Percentiles rank a stretch among this genome's conserved stretches.
These are phyloP conservation scores for Lepidonotus clava DNA, from an alignment of 2,888 invertebrate species.

Conservation along the genomic window DNA sequence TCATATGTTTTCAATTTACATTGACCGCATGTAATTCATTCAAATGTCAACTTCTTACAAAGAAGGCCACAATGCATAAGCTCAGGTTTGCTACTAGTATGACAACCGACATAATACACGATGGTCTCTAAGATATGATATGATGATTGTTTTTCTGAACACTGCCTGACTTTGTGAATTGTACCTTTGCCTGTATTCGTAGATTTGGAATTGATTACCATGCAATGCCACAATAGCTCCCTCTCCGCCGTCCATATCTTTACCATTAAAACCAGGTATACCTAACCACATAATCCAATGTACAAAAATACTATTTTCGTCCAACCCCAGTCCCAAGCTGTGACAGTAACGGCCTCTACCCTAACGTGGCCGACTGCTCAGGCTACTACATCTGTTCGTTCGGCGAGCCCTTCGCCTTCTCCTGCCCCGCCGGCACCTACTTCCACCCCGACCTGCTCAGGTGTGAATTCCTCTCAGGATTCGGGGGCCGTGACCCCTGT, in stretches of 20 bases:
- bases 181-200: too few species aligned
- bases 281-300: too few species aligned
- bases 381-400: conserved; percentile 41
- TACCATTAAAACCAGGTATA: too few species aligned
- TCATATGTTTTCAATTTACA: too few species aligned
- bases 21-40: too few species aligned
- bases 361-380: background rate
- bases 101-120: too few species aligned
- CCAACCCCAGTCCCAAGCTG: background rate
- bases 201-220: background rate
- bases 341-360: conserved; percentile 3
- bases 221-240: background rate
- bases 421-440: background rate
- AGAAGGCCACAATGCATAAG: too few species aligned
- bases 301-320: background rate
- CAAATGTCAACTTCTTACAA: too few species aligned
- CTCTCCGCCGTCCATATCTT: background rate
- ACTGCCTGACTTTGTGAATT: too few species aligned
- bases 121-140: too few species aligned
- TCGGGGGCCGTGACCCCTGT: background rate
- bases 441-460: conserved; percentile 1
- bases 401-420: background rate
- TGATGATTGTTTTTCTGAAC: too few species aligned
- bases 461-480: background rate
- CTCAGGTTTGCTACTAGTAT: too few species aligned